Base-by-base conservation (phyloP, 2,113 vertebrate species). In the Pelobates fuscus region DNA sequence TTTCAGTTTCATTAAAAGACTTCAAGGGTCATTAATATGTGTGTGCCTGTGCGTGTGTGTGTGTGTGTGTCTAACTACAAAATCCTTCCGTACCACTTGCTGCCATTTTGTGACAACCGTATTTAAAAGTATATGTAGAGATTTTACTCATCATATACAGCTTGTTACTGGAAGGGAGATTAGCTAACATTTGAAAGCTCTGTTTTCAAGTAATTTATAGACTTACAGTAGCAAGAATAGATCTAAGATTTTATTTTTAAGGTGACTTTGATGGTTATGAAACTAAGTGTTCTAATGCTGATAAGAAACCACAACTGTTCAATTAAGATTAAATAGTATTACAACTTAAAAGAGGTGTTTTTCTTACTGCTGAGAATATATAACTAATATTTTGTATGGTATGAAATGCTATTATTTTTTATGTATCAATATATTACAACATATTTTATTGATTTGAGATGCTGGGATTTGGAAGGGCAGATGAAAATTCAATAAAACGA, bases 401-500 rank as follows among this genome's bases (percentile, higher is more conserved):
- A 68, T 68, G 68, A 26, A 68, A 77, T 64, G 68, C 64, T 77
- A 77, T 77, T 68, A 67, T 77, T 77, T 66, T 75, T 77, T 60
- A 77, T 77, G 65, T 68, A 61, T 77, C 73, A 61, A 77, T 77
- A 61, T 77, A 77, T 60, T 77, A 77, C 55, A 68, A 52, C 64
- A 61, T 68, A 20, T 68, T 77, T 67, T 77, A 77, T 77, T 77
- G 73, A 77, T 77, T 46, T 77, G 73, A 68, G 55, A 68, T 68
- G 44, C 73, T 77, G 64, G 65, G 73, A 77, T 68, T 77, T 77
- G 46, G 64, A 68, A 77, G 73, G 65, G 73, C 73, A 68, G 73
- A 58, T 52, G 17, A 26, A 77, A 68, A 68, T 68, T 52, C 73
- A 60, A 77, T 77, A 68, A 68, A 68, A 77, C 5, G 14, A 67